Conservation (phyloP, 2,888 invertebrate species). For the Drosophila austrosaltans region DNA sequence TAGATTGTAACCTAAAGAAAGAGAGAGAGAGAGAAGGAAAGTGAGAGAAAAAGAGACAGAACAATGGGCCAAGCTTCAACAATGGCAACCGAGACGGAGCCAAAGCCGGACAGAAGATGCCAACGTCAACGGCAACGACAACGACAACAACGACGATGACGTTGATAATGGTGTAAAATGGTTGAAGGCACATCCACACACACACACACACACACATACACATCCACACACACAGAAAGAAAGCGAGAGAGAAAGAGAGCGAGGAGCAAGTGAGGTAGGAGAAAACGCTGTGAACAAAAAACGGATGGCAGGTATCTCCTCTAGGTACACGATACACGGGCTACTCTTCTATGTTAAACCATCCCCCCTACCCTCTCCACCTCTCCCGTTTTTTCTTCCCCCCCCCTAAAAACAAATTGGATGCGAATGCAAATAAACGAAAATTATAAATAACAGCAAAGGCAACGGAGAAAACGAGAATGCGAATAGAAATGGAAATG, state of each 20-base stretch:
- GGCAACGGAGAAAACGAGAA: constrained; percentile 19
- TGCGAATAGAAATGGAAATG: constrained; percentile 6
- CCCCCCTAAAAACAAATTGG: constrained; percentile 71
- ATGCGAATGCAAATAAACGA: constrained; percentile 81
- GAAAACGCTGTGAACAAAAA: constrained; percentile 23
- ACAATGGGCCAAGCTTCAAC: constrained; percentile 54
- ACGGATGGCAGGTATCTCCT: constrained; percentile 18
- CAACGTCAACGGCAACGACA: constrained; percentile 30
- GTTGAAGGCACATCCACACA: constrained; percentile 46
- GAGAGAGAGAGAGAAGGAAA: constrained; percentile 16
- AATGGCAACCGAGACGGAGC: constrained; percentile 48
- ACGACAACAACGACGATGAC: constrained; percentile 60
- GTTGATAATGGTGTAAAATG: constrained; percentile 76
- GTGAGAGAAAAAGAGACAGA: constrained; percentile 49
- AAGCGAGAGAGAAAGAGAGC: background rate
- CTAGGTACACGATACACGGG: constrained; percentile 22
- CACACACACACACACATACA: background rate
- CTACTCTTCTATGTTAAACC: background rate
- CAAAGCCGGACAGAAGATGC: constrained; percentile 59
- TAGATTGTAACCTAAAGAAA: constrained; percentile 10
- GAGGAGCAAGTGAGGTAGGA: background rate
- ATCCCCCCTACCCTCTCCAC: background rate
- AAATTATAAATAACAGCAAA: constrained; percentile 79
- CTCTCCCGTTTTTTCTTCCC: constrained; percentile 12
- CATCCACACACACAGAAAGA: constrained; percentile 7